A percentile compares a stretch with the other conserved stretches of the same genome.
Evolutionary conservation across 2,888 invertebrate species (phyloP).

Genomic region (Zelleria hepariella): DNA sequence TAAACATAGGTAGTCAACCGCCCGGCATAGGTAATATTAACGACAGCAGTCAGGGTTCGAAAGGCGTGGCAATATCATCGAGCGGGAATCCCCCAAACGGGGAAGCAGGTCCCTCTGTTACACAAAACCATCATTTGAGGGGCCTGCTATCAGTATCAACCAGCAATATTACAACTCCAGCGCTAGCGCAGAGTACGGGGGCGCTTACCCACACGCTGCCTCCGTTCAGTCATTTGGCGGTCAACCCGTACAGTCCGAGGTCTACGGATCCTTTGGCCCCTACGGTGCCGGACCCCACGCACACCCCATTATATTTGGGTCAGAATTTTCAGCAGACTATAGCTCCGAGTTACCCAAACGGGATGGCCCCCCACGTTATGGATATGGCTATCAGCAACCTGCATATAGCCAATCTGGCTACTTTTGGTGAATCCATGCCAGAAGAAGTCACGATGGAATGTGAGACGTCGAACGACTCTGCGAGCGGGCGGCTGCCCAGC

Average conservation of each 20-base stretch:
- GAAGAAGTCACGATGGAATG: conserved; percentile 66
- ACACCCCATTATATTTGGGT: conserved; percentile 73
- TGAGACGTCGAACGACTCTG: conserved; percentile 50
- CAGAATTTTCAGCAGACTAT: conserved; percentile 73
- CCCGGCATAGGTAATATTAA: conserved; percentile 59
- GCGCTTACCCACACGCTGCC: conserved; percentile 71
- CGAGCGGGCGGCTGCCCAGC: conserved; percentile 73
- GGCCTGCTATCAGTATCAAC: conserved; percentile 89
- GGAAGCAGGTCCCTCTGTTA: conserved; percentile 95
- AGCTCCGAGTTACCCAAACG: conserved; percentile 85
- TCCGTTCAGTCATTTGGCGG: conserved; percentile 73
- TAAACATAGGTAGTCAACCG: conserved; percentile 72
- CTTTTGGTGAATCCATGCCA: conserved; percentile 81
- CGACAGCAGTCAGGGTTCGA: conserved; percentile 53
- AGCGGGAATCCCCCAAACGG: conserved; percentile 93
- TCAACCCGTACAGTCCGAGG: conserved; percentile 72
- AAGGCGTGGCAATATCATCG: conserved; percentile 59
- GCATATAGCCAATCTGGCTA: conserved; percentile 82
- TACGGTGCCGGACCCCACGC: conserved; percentile 72
- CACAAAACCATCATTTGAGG: conserved; percentile 88
- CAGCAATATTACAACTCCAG: conserved; percentile 75
- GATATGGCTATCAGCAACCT: conserved; percentile 79
- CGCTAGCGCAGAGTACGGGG: conserved; percentile 69
- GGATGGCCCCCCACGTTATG: conserved; percentile 88
- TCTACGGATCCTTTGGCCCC: conserved; percentile 74